Evolutionary conservation across 1,140 invertebrate species (phyloP).

Genomic region (Bursaphelenchus mucronatus): DNA sequence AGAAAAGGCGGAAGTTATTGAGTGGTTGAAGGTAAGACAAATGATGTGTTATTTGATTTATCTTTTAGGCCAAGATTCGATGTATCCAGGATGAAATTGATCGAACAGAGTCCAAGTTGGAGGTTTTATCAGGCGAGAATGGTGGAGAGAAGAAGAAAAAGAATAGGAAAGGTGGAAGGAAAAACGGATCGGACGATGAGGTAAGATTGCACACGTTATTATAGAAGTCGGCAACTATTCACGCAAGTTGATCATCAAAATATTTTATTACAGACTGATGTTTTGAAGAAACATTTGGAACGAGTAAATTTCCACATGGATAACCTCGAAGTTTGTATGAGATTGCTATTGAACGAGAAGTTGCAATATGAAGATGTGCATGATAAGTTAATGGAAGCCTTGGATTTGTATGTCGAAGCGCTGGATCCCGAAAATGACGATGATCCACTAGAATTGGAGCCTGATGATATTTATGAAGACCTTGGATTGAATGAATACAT

Average conservation of each 20-base stretch:
- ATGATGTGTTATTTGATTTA: neutral
- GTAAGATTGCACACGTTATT: no score
- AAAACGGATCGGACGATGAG: no score
- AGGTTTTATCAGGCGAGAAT: slow-evolving; percentile 69
- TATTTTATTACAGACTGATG: slow-evolving; percentile 65
- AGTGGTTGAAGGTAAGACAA: slow-evolving; percentile 80
- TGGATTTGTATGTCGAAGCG: slow-evolving; percentile 63
- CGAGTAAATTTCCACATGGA: slow-evolving; percentile 93
- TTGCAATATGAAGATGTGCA: slow-evolving; percentile 76
- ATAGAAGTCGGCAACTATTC: neutral
- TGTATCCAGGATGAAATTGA: slow-evolving; percentile 56
- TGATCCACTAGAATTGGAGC: slow-evolving; percentile 67
- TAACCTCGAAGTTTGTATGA: slow-evolving; percentile 88
- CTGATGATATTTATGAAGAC: slow-evolving; percentile 56
- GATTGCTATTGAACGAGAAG: slow-evolving; percentile 96
- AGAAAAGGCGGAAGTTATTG: slow-evolving; percentile 87
- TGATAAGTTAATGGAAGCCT: slow-evolving; percentile 51
- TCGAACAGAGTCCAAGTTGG: slow-evolving; percentile 73
- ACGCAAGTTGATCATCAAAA: neutral
- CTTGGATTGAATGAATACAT: slow-evolving; percentile 48
- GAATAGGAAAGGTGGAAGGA: slow-evolving; percentile 72
- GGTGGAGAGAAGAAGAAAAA: slow-evolving; percentile 64
- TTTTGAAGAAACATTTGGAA: slow-evolving; percentile 82
- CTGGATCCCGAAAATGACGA: slow-evolving; percentile 77
- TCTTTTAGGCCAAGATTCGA: slow-evolving; percentile 51